Conservation (phyloP, 2,113 vertebrate species). For the Toxotes jaculatrix region DNA sequence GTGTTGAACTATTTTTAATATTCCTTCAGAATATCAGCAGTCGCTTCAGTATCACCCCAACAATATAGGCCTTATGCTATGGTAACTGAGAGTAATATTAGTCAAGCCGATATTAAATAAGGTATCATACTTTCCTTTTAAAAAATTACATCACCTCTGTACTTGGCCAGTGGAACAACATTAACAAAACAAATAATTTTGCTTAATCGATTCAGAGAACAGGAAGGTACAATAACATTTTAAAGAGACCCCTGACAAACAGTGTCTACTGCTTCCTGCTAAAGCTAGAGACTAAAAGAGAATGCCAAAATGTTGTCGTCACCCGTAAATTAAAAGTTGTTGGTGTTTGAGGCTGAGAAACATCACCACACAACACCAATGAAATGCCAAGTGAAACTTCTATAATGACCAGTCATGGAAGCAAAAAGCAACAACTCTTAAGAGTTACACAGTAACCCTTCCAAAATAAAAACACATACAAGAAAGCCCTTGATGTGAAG, state of each 20-base stretch:
- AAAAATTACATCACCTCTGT: conserved; percentile 7
- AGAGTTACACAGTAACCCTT: not conserved
- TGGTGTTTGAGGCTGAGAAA: not conserved
- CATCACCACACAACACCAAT: not conserved
- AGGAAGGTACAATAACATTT: not conserved
- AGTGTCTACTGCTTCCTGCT: not conserved
- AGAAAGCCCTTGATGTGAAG: not conserved
- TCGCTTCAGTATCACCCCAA: not conserved
- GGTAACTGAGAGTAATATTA: not conserved
- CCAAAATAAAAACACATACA: not conserved
- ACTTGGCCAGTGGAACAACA: not conserved
- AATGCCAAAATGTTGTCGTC: conserved; percentile 18
- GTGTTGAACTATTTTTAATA: conserved; percentile 14
- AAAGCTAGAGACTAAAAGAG: not conserved
- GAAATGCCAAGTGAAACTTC: not conserved
- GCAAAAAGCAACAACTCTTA: conserved; percentile 16
- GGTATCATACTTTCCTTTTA: not conserved
- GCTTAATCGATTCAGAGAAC: not conserved
- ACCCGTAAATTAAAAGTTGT: conserved; percentile 11
- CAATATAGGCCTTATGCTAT: not conserved
- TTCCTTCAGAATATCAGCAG: conserved; percentile 24
- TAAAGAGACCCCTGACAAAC: not conserved
- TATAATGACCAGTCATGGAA: conserved; percentile 2
- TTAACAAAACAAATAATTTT: not conserved
- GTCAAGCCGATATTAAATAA: not conserved